Evolutionary conservation across 2,888 invertebrate genomes (phyloP), one percentile per base, ranked within the genome.

Genomic region (Cantharis lateralis): DNA sequence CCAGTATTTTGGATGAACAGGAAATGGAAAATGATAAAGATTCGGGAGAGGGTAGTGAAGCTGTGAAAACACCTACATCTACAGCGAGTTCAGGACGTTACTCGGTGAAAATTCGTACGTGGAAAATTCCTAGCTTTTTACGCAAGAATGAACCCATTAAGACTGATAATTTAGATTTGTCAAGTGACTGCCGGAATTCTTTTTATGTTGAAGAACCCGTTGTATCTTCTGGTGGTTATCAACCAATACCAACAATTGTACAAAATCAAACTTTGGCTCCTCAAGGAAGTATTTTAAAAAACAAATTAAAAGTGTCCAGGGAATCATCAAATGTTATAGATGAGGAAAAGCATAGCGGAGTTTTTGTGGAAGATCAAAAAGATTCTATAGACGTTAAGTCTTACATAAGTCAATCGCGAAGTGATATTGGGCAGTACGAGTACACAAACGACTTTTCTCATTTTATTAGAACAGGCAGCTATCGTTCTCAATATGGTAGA

Each of bases 1-100:
- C 96, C 0, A 95, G 95, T 85, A 95, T 95, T 84, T 89, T 96
- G 83, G 95, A 95, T 84, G 93, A 93, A 80, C 88, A 91, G 77
- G 93, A 92, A 74, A 89, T 82, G 10, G 89, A 89, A 15, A 90
- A 89, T 76, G 86, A 82, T 86, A 89, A 81, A 84, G 89, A 82
- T 86, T 81, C 76, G 18, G 80, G 80, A 61, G 70, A 87, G 61
- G 90, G 90, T 79, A 90, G 90, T 68, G 88, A 88, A 73, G 89
- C 90, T 18, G 91, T 92, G 64, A 93, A 92, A 88, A 94, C 92
- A 83, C 93, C 93, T 0, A 92, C 92, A 7, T 93, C 93, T 69
- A 92, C 91, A 11, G 91, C 92, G 28, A 92, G 92, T 84, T 91
- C 91, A 80, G 92, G 92, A 72, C 77, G 87, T 77, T 86, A 86